Evolutionary conservation across 2,888 invertebrate species (phyloP), one percentile per base, ranked within the genome.

Genomic region (Hedychridium roseum): DNA sequence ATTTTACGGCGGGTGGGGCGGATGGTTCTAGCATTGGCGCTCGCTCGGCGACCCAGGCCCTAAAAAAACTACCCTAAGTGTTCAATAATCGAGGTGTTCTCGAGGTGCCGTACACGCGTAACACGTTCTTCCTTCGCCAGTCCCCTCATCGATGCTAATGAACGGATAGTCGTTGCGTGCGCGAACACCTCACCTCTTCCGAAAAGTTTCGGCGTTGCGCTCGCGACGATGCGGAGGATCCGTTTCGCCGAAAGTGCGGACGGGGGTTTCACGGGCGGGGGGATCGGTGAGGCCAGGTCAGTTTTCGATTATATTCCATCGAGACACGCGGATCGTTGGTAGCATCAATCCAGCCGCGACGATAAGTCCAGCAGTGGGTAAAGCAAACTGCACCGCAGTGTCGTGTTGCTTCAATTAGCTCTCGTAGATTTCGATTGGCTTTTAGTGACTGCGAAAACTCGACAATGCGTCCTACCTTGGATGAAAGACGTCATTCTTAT

Each of bases 41-140:
- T 47, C 49, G 59, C 64, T 64, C 66, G 64, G 66, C 62, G 65
- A 60, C 61, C 65, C 66, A 59, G 66, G 70, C 66, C 65, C 69
- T 57, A 69, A 73, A n/a, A n/a, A n/a, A 71, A 68, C 68, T 72
- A 71, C 74, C 74, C 70, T 70, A 76, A 76, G 76, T 76, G 76
- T 76, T 76, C 76, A 74, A 64, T 71, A 68, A 65, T 66, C 67
- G 64, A 71, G 66, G 62, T 70, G 60, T 71, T 70, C 66, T 70
- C 57, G 63, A 65, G 62, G 63, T 67, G 64, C 62, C 64, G 62
- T 66, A 61, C 58, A 62, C 64, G 62, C 58, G 66, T 66, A 57
- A 60, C 64, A 68, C 62, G 62, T 58, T 60, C 53, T 57, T 57
- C 57, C 60, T 47, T 64, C 57, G 28, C 31, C 42, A 30, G 39